Evolutionary conservation across 2,888 invertebrate genomes (phyloP).

Genomic region (Acleris laterana): DNA sequence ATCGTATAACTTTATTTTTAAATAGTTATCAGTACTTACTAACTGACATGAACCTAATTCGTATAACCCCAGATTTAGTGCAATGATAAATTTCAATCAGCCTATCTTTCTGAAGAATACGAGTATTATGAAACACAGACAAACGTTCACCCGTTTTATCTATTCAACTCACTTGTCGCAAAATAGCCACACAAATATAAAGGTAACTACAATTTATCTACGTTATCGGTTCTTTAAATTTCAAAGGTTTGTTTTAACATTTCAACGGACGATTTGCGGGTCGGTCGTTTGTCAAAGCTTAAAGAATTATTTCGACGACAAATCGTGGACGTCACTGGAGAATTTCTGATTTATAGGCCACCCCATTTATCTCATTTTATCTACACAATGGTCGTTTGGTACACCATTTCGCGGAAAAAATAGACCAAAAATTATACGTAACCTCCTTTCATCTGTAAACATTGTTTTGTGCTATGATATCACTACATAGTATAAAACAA

Average conservation of each 20-base stretch:
- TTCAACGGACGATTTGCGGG: conserved; percentile 50
- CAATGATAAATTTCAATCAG: too few species aligned
- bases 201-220: too few species aligned
- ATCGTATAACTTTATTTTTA: too few species aligned
- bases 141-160: too few species aligned
- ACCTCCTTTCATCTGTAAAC: background rate
- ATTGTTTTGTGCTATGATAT: too few species aligned
- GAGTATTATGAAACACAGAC: too few species aligned
- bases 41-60: too few species aligned
- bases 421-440: background rate
- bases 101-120: too few species aligned
- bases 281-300: conserved; percentile 56
- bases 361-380: conserved; percentile 67
- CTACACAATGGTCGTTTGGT: conserved; percentile 41
- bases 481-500: fast-evolving
- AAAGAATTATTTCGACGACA: conserved; percentile 57
- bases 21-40: too few species aligned
- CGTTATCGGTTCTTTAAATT: background rate
- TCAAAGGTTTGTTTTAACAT: conserved; percentile 7
- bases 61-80: too few species aligned
- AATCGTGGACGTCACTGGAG: conserved; percentile 57
- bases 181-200: too few species aligned
- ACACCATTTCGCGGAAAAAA: background rate
- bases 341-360: conserved; percentile 70
- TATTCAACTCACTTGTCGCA: too few species aligned